phyloP scores from a whole-genome alignment of 1,140 invertebrate species.

The Pogonomyrmex barbatus region DNA sequence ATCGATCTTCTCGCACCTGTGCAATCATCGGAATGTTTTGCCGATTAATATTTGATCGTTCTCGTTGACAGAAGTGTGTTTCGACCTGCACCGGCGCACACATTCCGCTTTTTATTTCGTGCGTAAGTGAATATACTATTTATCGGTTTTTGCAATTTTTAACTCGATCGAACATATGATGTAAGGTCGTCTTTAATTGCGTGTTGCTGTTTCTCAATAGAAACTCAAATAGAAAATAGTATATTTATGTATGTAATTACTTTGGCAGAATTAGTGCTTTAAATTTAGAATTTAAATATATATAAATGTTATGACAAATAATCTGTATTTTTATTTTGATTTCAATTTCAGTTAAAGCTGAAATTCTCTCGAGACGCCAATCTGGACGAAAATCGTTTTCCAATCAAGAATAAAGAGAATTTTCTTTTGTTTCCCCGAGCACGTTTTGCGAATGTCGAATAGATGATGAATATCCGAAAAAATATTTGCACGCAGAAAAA shows the following conservation, averaged over 20 bases:
- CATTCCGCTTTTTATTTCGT: neutral
- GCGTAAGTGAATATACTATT: conserved; percentile 25
- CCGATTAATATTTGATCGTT: conserved; percentile 33
- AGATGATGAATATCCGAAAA: neutral
- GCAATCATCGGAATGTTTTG: conserved; percentile 45
- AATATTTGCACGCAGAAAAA: conserved; percentile 5
- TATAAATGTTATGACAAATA: too few species aligned
- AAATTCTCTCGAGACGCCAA: neutral
- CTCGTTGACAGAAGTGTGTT: conserved; percentile 49
- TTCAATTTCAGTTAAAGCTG: neutral
- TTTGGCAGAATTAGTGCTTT: too few species aligned
- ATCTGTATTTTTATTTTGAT: conserved; percentile 13
- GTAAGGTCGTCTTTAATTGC: conserved; percentile 1
- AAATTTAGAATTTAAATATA: too few species aligned
- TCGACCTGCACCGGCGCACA: neutral
- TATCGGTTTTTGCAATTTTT: conserved; percentile 46
- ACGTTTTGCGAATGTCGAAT: neutral
- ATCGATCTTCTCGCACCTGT: conserved; percentile 55
- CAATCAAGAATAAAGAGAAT: neutral
- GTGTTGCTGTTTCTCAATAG: neutral
- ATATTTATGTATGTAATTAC: too few species aligned
- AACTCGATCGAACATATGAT: neutral
- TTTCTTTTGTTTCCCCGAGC: neutral
- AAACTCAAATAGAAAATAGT: too few species aligned
- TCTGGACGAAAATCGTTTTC: neutral